Base-by-base conservation (phyloP, 2,797 vertebrate genomes). In the Balearica regulorum region DNA sequence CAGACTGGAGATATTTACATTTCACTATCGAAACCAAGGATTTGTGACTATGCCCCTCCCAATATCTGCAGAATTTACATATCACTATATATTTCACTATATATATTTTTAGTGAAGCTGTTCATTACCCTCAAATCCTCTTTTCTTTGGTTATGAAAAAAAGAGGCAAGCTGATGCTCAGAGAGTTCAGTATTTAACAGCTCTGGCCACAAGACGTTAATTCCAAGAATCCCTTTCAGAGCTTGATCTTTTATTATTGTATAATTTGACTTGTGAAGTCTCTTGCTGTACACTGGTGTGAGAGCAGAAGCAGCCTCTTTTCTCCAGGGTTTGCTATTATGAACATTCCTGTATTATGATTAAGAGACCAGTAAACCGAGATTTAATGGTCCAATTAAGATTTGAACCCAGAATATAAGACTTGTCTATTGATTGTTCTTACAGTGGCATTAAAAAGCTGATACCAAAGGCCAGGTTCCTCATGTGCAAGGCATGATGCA, bases 401-500 rank as follows among this genome's bases (percentile, higher is more conserved):
- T 49, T 29, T 64, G 73, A 83, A 78, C n/a, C 28, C 53, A 28
- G 65, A 39, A 16, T 20, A 60, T 7, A 43, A 62, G 76, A 12
- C 13, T 29, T 25, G 55, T 8, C 48, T 51, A 31, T 0, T 46
- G 61, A 89, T 33, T 0, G 0, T 48, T 66, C 77, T 35, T 29
- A 9, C 1, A 3, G 60, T 29, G 39, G 31, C 64, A 22, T 10
- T 60, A 57, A 77, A 29, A 69, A 37, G 25, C n/a, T 51, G 46
- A n/a, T 69, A 21, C 25, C 6, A 4, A 53, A 33, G 41, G 15
- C 53, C 83, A 78, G 37, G 55, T 46, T 80, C 35, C 60, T 1
- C 0, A 13, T 0, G 31, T 5, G 49, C 33, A 5, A 0, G 54
- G 39, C 9, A 11, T 8, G 65, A 78, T 6, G n/a, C 39, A 88